These are phyloP conservation scores for Drosophila colorata DNA, from an alignment of 2,888 invertebrate genomes.

Conservation along the genomic window DNA sequence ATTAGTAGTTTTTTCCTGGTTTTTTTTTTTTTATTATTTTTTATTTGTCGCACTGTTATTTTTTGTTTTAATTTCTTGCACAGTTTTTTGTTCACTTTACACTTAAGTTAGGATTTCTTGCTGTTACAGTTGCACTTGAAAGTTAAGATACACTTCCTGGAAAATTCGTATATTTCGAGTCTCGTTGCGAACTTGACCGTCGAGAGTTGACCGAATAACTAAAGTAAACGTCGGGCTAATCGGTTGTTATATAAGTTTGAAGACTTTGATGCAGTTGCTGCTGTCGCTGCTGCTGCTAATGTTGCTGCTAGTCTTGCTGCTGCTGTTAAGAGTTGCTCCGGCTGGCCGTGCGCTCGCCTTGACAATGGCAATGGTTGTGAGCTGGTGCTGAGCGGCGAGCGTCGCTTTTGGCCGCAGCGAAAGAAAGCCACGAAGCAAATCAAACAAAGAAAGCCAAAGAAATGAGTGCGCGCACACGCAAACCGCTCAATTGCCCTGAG, in stretches of 20 bases:
- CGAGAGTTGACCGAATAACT: slow-evolving; percentile 85
- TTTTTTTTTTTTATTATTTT: no score
- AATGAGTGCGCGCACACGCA: slow-evolving; percentile 56
- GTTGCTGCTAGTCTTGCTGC: slow-evolving; percentile 30
- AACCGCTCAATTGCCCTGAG: slow-evolving; percentile 62
- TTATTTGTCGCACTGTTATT: slow-evolving; percentile 58
- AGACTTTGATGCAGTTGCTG: slow-evolving; percentile 79
- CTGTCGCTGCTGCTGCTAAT: slow-evolving; percentile 31
- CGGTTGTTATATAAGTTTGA: slow-evolving; percentile 85
- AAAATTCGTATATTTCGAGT: slow-evolving; percentile 60
- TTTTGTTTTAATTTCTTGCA: slow-evolving; percentile 17
- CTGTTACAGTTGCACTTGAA: slow-evolving; percentile 44
- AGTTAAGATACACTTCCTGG: slow-evolving; percentile 64
- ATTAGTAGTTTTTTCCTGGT: slow-evolving; percentile 40
- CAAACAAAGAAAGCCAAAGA: slow-evolving; percentile 80
- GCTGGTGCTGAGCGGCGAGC: slow-evolving; percentile 56
- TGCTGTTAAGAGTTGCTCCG: slow-evolving; percentile 60
- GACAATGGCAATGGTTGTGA: slow-evolving; percentile 83
- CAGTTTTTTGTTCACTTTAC: slow-evolving; percentile 46
- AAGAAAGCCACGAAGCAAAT: slow-evolving; percentile 71
- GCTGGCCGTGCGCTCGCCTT: slow-evolving; percentile 82
- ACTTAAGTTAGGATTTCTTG: slow-evolving; percentile 50
- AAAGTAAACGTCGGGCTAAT: slow-evolving; percentile 83
- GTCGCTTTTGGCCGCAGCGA: slow-evolving; percentile 62
- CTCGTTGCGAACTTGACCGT: slow-evolving; percentile 84